phyloP scores from a whole-genome alignment of 2,888 invertebrate species.

The Clunio marinus region DNA sequence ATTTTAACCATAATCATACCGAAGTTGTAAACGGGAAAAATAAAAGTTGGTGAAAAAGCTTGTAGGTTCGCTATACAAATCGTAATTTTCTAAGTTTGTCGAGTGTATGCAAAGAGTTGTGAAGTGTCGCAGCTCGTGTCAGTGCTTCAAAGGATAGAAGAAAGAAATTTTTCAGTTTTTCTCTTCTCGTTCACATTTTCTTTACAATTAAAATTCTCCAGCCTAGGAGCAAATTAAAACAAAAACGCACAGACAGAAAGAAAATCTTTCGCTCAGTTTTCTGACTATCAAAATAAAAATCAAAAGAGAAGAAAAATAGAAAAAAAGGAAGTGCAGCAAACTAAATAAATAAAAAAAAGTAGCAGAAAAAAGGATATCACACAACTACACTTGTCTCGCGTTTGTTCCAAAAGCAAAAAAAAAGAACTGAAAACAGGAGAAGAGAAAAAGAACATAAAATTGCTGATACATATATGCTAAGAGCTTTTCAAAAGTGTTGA shows the following conservation, averaged over 20 bases:
- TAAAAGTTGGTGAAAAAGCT: conserved; percentile 24
- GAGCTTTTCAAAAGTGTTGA: conserved; percentile 39
- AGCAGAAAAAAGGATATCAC: conserved; percentile 32
- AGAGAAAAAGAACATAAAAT: conserved; percentile 18
- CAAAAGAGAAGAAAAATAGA: too few species aligned
- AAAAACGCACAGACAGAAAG: conserved; percentile 32
- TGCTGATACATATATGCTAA: conserved; percentile 32
- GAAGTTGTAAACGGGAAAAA: conserved; percentile 23
- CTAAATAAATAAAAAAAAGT: conserved; percentile 25
- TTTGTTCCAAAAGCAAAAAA: background rate
- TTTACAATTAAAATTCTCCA: background rate
- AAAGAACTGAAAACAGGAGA: conserved; percentile 10
- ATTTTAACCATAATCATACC: conserved; percentile 21
- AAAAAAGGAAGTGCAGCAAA: conserved; percentile 32
- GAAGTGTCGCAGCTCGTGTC: background rate
- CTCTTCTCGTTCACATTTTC: conserved; percentile 1
- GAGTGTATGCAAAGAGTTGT: background rate
- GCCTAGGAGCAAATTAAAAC: conserved; percentile 26
- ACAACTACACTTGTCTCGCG: conserved; percentile 20
- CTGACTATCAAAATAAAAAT: conserved; percentile 8
- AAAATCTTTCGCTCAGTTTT: conserved; percentile 27
- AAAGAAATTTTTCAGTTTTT: conserved; percentile 27
- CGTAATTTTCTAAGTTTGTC: conserved; percentile 15
- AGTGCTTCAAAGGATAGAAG: conserved; percentile 12
- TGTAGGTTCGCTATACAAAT: conserved; percentile 27